A percentile compares a stretch with the other conserved stretches of the same genome.
phyloP scores from a whole-genome alignment of 2,113 vertebrate species.

The Malaclemys terrapin region DNA sequence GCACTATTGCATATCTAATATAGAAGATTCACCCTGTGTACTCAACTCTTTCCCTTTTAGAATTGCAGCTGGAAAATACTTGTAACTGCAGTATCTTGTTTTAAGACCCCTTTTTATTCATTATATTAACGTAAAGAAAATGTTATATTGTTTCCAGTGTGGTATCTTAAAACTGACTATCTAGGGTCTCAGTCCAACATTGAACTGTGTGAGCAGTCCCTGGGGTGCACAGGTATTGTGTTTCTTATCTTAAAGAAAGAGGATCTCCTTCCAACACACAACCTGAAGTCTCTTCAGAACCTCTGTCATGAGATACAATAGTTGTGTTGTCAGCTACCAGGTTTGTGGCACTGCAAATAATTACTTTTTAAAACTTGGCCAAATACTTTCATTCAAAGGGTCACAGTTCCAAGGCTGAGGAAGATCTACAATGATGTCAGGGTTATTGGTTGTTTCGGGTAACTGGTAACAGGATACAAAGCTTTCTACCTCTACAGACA shows the following conservation, averaged over 20 bases:
- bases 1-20: not conserved
- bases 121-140: not conserved
- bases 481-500: not conserved
- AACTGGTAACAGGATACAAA: too few relatives aligned
- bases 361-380: not conserved
- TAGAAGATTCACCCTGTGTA: not conserved
- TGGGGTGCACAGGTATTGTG: not conserved
- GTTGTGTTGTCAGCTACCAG: not conserved
- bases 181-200: not conserved
- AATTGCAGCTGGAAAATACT: not conserved
- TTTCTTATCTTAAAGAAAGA: not conserved
- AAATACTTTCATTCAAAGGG: not conserved
- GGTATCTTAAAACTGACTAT: not conserved
- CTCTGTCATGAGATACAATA: rapidly evolving
- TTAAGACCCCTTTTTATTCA: not conserved
- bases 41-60: not conserved
- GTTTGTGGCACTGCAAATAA: not conserved
- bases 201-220: not conserved
- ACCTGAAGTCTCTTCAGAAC: not conserved
- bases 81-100: not conserved
- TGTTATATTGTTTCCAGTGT: not conserved
- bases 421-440: not conserved
- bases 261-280: not conserved
- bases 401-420: not conserved
- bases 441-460: too few relatives aligned